phyloP scores from a whole-genome alignment of 2,113 vertebrate genomes.

The Leucosticte australis region DNA sequence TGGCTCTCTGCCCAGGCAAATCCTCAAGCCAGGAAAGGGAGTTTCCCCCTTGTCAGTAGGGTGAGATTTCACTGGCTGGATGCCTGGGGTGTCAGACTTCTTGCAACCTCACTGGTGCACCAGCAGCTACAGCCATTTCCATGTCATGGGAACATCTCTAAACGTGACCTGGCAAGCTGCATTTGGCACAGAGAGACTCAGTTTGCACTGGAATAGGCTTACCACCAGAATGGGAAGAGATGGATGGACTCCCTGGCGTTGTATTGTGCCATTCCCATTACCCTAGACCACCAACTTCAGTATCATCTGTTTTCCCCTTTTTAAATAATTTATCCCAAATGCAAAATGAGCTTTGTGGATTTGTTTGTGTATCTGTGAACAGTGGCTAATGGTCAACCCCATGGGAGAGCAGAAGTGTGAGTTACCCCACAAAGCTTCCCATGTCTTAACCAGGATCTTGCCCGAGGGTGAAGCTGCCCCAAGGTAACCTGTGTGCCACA shows the following conservation, averaged over 20 bases:
- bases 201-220: background rate
- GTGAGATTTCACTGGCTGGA: background rate
- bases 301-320: background rate
- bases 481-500: background rate
- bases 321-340: background rate
- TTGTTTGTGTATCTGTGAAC: background rate
- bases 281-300: background rate
- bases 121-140: background rate
- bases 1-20: constrained; percentile 12
- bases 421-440: background rate
- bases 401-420: background rate
- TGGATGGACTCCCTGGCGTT: fast-evolving
- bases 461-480: background rate
- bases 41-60: background rate
- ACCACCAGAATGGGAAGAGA: background rate
- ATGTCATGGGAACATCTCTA: background rate
- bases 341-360: background rate
- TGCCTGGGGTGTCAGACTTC: background rate
- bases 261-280: background rate
- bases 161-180: background rate
- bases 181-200: fast-evolving
- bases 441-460: background rate
- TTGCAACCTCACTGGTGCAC: background rate
- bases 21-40: background rate
- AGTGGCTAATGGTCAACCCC: background rate